Base-by-base conservation (phyloP, 1,140 invertebrate species). In the Onthophagus taurus region DNA sequence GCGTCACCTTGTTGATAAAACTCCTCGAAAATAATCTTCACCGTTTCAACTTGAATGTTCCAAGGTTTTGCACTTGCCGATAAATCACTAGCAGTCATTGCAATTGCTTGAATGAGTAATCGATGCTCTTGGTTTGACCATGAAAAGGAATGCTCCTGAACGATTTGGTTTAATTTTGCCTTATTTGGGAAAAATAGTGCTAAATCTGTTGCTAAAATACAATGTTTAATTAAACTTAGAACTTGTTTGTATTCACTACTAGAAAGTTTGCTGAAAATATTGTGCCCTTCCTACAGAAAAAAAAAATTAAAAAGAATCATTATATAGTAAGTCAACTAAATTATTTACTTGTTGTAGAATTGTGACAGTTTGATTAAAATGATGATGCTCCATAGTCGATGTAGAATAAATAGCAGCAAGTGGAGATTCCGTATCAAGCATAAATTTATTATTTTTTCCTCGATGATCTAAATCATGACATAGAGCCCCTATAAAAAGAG, bases 391-490 rank as follows among this genome's bases (percentile, higher is more conserved):
- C 71, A 89, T 80, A 2, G 85, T 85, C 4, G 82, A 86, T 9
- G 85, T 89, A 6, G 81, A 78, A 59, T 89, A 89, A 53, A 90
- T 83, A 3, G 80, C 72, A 3, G 85, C 86, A 19, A 90, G 61
- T 0, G 86, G 84, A 3, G 84, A 85, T 29, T 77, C 77, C n/a
- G 77, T 83, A 39, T 87, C 81, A 47, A 81, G 70, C 80, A 90
- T 84, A 58, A 88, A 90, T 53, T 82, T 78, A 54, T 89, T 87
- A 29, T 83, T 90, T 56, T 86, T 87, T 1, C 86, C 86, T 18
- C 85, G 65, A 56, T 90, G 86, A 57, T 90, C 86, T 43, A 90
- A 64, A 58, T 90, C 87, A 55, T 90, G 87, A 58, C 87, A 90
- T 2, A 90, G 64, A 44, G 81, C 78, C 0, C 83, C 81, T 41